Percentiles rank a stretch among this genome's conserved stretches.
Evolutionary conservation across 2,113 vertebrate genomes (phyloP).

Genomic region (Monarcha castaneiventris): DNA sequence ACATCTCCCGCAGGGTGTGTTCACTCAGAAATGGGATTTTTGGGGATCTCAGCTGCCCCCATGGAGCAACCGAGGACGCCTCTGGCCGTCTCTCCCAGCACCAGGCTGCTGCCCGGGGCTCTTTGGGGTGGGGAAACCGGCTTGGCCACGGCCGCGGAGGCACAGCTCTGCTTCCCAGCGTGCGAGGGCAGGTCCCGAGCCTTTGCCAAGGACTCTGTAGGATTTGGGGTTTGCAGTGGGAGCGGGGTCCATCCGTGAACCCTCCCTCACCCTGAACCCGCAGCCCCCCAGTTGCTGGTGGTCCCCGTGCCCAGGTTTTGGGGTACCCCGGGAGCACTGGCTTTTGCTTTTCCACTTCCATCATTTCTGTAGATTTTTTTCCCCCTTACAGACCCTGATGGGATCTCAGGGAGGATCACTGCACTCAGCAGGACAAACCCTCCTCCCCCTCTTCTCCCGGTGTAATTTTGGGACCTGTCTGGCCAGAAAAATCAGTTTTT

Average conservation of each 20-base stretch:
- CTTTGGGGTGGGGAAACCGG: background rate
- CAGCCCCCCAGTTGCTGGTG: background rate
- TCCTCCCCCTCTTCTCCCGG: background rate
- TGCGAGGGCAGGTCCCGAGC: background rate
- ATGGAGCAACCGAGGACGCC: background rate
- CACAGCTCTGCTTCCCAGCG: background rate
- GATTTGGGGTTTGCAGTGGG: background rate
- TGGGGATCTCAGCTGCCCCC: background rate
- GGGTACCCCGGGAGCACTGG: background rate
- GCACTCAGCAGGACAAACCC: background rate
- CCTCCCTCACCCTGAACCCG: background rate
- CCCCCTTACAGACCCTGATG: background rate
- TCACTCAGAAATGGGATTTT: background rate
- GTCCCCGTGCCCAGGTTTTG: rapidly evolving
- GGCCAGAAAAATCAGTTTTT: slow-evolving; percentile 10
- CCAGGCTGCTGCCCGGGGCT: background rate
- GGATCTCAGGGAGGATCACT: background rate
- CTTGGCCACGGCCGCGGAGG: background rate
- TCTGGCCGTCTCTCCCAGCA: background rate
- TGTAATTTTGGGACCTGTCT: slow-evolving; percentile 20
- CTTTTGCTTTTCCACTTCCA: background rate
- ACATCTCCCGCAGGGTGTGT: background rate
- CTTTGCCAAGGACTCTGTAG: background rate
- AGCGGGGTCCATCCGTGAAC: rapidly evolving
- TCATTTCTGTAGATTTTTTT: background rate